Conservation (phyloP, 2,113 vertebrate genomes). For the Otis tarda region DNA sequence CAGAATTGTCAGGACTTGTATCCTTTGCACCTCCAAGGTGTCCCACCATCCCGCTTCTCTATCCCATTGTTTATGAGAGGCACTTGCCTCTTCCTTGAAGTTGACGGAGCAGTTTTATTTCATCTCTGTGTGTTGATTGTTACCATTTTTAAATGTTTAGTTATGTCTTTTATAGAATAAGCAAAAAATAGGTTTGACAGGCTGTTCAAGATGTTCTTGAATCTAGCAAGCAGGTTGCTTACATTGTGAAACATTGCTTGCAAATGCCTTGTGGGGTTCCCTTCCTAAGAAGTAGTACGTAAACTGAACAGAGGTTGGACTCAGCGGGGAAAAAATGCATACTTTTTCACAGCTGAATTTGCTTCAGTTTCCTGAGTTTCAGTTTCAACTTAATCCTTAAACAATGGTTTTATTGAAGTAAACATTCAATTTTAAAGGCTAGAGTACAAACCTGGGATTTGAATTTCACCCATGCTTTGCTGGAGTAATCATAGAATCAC, state of each 20-base stretch:
- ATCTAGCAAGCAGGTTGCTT: background rate
- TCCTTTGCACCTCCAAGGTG: background rate
- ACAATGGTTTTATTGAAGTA: background rate
- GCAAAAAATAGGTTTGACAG: background rate
- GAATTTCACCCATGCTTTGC: background rate
- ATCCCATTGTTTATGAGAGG: background rate
- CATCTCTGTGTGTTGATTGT: background rate
- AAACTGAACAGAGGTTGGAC: background rate
- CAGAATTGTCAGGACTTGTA: background rate
- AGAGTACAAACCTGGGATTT: background rate
- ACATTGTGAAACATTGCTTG: background rate
- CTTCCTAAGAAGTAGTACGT: background rate
- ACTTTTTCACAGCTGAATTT: background rate
- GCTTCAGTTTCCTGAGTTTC: background rate
- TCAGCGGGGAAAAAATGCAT: background rate
- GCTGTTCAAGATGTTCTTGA: background rate
- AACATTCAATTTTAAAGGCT: background rate
- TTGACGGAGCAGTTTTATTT: background rate
- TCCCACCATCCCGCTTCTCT: background rate
- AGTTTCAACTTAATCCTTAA: background rate
- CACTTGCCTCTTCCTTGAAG: background rate
- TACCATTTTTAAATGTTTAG: background rate
- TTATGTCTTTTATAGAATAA: background rate
- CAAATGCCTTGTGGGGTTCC: background rate
- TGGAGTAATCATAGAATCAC: background rate